phyloP scores from a whole-genome alignment of 2,888 invertebrate species.

The Peribatodes rhomboidaria region DNA sequence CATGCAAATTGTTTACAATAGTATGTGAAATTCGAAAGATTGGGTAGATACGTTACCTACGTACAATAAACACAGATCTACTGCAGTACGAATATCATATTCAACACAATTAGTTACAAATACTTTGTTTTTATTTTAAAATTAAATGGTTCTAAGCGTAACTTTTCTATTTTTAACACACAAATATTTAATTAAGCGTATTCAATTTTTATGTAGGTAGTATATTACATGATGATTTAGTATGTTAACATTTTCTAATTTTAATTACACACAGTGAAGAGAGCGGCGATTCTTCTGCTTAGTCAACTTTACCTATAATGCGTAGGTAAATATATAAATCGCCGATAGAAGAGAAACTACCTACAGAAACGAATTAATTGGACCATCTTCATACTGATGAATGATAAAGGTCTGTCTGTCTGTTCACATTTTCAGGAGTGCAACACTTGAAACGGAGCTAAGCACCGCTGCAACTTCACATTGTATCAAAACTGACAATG shows the following conservation, averaged over 20 bases:
- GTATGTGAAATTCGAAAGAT: slow-evolving; percentile 74
- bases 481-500: neutral
- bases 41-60: slow-evolving; percentile 64
- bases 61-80: slow-evolving; percentile 81
- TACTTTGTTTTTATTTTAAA: slow-evolving; percentile 74
- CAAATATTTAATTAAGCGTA: slow-evolving; percentile 83
- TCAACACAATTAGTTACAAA: slow-evolving; percentile 81
- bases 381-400: slow-evolving; percentile 62
- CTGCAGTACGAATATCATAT: slow-evolving; percentile 81
- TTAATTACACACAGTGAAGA: slow-evolving; percentile 56
- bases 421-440: slow-evolving; percentile 18
- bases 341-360: slow-evolving; percentile 75
- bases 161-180: slow-evolving; percentile 82
- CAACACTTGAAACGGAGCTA: slow-evolving; percentile 15
- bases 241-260: slow-evolving; percentile 56
- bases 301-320: slow-evolving; percentile 25
- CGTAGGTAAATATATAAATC: slow-evolving; percentile 50
- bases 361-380: slow-evolving; percentile 77
- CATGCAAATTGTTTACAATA: slow-evolving; percentile 53
- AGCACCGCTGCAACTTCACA: slow-evolving; percentile 2
- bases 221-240: slow-evolving; percentile 60
- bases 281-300: slow-evolving; percentile 48
- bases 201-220: slow-evolving; percentile 68
- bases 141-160: slow-evolving; percentile 83
- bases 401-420: slow-evolving; percentile 47